Conservation (phyloP, 2,113 vertebrate species). For the Shinisaurus crocodilurus region DNA sequence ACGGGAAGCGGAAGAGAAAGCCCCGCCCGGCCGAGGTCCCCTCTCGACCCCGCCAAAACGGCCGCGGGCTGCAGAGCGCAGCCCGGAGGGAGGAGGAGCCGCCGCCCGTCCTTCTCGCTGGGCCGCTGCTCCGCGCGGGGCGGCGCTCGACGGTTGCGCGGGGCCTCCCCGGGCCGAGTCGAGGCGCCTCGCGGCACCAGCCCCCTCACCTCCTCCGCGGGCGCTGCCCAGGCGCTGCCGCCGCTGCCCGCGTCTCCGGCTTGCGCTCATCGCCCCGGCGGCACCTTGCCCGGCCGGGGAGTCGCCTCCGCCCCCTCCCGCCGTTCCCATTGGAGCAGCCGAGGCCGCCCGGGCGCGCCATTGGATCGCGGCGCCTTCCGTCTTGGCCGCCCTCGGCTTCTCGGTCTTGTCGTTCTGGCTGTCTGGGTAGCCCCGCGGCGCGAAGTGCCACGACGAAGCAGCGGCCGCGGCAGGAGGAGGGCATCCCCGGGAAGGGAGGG, state of each 20-base stretch:
- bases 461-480: too few relatives aligned
- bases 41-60: too few relatives aligned
- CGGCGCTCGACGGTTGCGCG: too few relatives aligned
- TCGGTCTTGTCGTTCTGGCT: background rate
- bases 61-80: too few relatives aligned
- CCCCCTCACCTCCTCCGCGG: background rate
- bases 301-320: background rate
- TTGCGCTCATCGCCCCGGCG: background rate
- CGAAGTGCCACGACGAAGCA: too few relatives aligned
- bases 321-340: background rate
- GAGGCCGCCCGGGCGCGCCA: background rate
- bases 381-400: background rate
- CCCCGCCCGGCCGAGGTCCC: too few relatives aligned
- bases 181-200: background rate
- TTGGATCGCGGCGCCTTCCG: background rate
- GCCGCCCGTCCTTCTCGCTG: too few relatives aligned
- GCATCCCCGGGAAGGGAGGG: too few relatives aligned
- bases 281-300: background rate
- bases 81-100: too few relatives aligned
- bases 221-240: background rate
- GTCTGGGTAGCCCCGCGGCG: fast-evolving
- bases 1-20: too few relatives aligned
- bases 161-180: too few relatives aligned
- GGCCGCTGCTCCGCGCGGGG: too few relatives aligned
- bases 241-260: background rate